phyloP scores from a whole-genome alignment of 1,140 invertebrate species.

The Diuraphis noxia region DNA sequence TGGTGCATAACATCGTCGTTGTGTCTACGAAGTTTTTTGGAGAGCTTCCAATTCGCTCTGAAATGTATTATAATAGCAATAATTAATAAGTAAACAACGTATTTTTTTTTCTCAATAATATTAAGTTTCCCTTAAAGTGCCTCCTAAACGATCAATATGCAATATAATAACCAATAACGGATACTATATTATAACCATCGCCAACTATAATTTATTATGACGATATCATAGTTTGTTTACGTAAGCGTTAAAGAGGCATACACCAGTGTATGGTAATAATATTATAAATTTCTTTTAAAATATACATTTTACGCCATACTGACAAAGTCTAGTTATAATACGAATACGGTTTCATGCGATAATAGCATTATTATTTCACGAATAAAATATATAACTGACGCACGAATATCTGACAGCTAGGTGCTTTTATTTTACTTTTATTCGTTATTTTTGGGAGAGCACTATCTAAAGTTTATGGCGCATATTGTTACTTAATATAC shows the following conservation, averaged over 20 bases:
- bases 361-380: not conserved
- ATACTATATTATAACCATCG: not conserved
- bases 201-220: too few relatives aligned
- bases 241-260: not conserved
- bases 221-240: not conserved
- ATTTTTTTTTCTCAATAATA: not conserved
- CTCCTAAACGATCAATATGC: not conserved
- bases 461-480: not conserved
- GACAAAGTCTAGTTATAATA: too few relatives aligned
- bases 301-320: not conserved
- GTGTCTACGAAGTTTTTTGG: not conserved
- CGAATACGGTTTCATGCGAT: not conserved
- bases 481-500: too few relatives aligned
- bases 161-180: too few relatives aligned
- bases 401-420: not conserved
- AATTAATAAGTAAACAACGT: not conserved
- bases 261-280: not conserved
- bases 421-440: too few relatives aligned
- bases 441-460: not conserved
- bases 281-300: not conserved
- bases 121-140: not conserved
- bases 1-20: not conserved
- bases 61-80: not conserved
- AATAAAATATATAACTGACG: too few relatives aligned
- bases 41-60: not conserved